Evolutionary conservation across 2,888 invertebrate genomes (phyloP), one percentile per base, ranked within the genome.

Genomic region (Lampropteryx suffumata): DNA sequence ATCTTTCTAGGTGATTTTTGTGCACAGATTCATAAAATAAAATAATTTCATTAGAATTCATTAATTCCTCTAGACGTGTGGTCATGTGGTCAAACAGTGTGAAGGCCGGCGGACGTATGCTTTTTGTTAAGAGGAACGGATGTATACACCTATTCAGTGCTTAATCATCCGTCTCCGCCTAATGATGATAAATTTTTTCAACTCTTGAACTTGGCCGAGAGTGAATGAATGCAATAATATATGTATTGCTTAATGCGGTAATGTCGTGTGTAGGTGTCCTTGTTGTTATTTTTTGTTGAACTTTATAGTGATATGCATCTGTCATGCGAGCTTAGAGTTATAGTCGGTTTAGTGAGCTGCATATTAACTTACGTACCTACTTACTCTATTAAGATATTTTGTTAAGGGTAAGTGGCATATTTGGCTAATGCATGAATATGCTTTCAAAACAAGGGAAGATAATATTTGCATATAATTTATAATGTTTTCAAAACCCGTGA

Each of bases 151-250:
- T 65, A 36, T 36, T 36, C 69, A 71, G 68, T 65, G 65, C 59
- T 69, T 75, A 79, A 79, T 73, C 71, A 68, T 60, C 63, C 64
- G 50, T 73, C 75, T 72, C 65, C 62, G 61, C 59, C 59, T 62
- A 61, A 68, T 65, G 67, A 65, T 69, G 43, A 65, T 53, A 69
- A 74, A 69, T 76, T 66, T 54, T 53, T 54, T 65, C 46, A 57
- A 50, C 57, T 56, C 76, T 81, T 84, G 81, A 83, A 85, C 84
- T 84, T 86, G 85, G 69, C 78, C 78, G 64, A 71, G 65, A 71
- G 67, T 70, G 64, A 64, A 65, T 65, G 21, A 24, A 24, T 24
- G 3, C 24, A 7, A 1, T 24, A 24, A 24, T 17, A 17, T 2
- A 24, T 1, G 24, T 7, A 44, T 29, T 29, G 2, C 46, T 54